These are phyloP conservation scores for Porites cylindrica DNA, from an alignment of 92 coral and sea anemone species.

Conservation along the genomic window DNA sequence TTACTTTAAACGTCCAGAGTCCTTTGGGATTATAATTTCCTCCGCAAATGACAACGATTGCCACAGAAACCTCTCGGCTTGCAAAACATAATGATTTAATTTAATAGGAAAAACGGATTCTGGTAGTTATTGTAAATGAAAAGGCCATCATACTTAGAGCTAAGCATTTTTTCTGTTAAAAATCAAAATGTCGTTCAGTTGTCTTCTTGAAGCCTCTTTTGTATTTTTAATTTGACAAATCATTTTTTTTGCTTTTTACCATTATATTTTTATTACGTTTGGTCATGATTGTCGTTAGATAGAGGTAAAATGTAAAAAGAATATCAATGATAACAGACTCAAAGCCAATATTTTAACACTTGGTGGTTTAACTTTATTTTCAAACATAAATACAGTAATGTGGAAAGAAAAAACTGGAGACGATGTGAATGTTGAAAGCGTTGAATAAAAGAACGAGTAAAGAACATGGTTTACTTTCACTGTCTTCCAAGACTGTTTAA, in stretches of 20 bases:
- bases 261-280: constrained; percentile 3
- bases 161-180: too few species aligned
- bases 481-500: too few species aligned
- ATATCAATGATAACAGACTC: constrained; percentile 26
- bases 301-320: constrained; percentile 12
- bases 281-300: constrained; percentile 28
- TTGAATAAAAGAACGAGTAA: constrained; percentile 36
- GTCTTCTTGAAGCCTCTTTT: too few species aligned
- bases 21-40: too few species aligned
- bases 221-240: background rate
- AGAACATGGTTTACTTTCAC: background rate
- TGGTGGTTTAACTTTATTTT: constrained; percentile 53
- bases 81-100: too few species aligned
- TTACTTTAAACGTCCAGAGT: too few species aligned
- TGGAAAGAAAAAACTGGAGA: constrained; percentile 19
- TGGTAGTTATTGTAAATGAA: too few species aligned
- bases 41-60: too few species aligned
- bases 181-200: too few species aligned
- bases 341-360: constrained; percentile 56
- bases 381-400: constrained; percentile 37
- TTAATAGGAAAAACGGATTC: too few species aligned
- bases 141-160: too few species aligned
- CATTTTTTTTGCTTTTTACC: constrained; percentile 1
- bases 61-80: too few species aligned
- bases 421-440: constrained; percentile 6